A percentile compares a stretch with the other conserved stretches of the same genome.
phyloP scores from a whole-genome alignment of 92 coral and sea anemone species.

The Epizoanthus rinbou region DNA sequence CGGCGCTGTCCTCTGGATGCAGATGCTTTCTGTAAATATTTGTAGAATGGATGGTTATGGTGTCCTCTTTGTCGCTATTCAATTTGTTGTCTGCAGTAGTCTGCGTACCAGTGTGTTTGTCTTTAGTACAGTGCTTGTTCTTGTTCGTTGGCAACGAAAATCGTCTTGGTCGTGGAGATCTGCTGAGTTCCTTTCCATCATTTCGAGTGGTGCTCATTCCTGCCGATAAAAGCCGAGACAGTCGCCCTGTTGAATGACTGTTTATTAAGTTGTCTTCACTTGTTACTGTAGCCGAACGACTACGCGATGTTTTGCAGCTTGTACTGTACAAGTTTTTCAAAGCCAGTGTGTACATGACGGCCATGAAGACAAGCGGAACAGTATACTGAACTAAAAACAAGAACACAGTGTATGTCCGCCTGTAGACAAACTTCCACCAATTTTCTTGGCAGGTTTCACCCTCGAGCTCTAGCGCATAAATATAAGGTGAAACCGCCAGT shows the following conservation, averaged over 20 bases:
- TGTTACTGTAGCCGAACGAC: slow-evolving; percentile 16
- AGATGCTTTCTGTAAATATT: background rate
- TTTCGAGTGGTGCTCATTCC: background rate
- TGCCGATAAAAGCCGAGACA: slow-evolving; percentile 14
- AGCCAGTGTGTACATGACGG: slow-evolving; percentile 79
- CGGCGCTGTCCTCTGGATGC: slow-evolving; percentile 2
- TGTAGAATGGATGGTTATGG: background rate
- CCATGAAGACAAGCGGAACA: slow-evolving; percentile 76
- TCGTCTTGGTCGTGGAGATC: slow-evolving; percentile 5
- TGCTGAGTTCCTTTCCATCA: background rate
- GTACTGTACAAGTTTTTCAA: slow-evolving; percentile 72
- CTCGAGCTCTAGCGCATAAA: slow-evolving; percentile 55
- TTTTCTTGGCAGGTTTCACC: slow-evolving; percentile 63
- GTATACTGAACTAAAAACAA: slow-evolving; percentile 79
- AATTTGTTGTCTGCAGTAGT: background rate
- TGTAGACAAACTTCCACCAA: slow-evolving; percentile 68
- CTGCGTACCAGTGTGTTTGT: background rate
- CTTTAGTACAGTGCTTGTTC: slow-evolving; percentile 12
- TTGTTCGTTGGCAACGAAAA: slow-evolving; percentile 33
- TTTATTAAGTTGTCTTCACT: background rate
- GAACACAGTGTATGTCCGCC: slow-evolving; percentile 71
- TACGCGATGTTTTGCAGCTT: slow-evolving; percentile 55
- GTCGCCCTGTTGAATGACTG: background rate
- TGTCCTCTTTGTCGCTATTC: background rate
- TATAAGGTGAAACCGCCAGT: slow-evolving; percentile 75